phyloP scores from a whole-genome alignment of 2,113 vertebrate species.

The Athene cunicularia region DNA sequence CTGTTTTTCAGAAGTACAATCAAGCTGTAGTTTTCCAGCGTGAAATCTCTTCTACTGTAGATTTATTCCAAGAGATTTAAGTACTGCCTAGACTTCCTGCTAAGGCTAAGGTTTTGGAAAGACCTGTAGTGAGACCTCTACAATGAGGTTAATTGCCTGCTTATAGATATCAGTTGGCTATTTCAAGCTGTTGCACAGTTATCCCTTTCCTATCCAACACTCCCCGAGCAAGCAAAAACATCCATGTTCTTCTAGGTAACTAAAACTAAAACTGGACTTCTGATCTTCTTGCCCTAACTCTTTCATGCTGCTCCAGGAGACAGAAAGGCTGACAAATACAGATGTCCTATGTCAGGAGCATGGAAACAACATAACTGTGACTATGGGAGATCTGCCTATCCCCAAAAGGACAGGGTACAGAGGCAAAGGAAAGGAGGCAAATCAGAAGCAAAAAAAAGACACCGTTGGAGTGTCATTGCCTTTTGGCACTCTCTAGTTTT shows the following conservation, averaged over 20 bases:
- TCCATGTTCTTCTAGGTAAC: not conserved
- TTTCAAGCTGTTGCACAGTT: not conserved
- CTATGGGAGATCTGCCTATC: not conserved
- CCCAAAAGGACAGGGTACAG: not conserved
- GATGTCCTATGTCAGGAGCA: not conserved
- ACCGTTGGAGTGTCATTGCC: not conserved
- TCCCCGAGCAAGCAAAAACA: not conserved
- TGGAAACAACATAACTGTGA: not conserved
- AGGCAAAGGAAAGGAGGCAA: not conserved
- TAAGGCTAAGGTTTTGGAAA: not conserved
- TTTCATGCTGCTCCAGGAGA: not conserved
- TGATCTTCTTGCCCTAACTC: not conserved
- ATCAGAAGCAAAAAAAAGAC: not conserved
- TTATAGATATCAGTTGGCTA: not conserved
- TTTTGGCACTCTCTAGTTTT: not conserved
- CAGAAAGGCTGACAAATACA: not conserved
- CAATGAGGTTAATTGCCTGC: not conserved
- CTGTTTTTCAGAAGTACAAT: not conserved
- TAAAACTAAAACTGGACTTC: not conserved
- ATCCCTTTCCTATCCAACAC: not conserved
- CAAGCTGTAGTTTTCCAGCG: not conserved
- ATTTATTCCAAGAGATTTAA: not conserved
- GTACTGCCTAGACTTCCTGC: not conserved
- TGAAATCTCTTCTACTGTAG: not conserved
- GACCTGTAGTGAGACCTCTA: not conserved